These are phyloP conservation scores for Ostrea edulis DNA, from an alignment of 1,140 invertebrate species.

Conservation along the genomic window DNA sequence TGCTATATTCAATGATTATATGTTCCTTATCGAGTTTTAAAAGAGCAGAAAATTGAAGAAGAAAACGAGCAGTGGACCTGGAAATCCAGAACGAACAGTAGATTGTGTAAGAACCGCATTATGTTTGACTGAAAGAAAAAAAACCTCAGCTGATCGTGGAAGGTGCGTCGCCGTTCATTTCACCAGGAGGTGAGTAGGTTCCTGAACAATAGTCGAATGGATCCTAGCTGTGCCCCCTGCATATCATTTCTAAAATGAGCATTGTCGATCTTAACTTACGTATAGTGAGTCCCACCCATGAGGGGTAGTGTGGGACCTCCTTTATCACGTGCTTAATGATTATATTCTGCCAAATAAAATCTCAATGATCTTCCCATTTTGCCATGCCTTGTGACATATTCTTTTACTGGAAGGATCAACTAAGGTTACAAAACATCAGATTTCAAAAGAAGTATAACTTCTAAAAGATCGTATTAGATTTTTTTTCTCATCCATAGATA, in stretches of 20 bases:
- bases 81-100: not conserved
- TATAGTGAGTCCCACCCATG: constrained; percentile 7
- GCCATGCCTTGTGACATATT: not conserved
- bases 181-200: constrained; percentile 1
- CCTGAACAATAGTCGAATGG: not conserved
- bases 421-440: not conserved
- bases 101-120: constrained; percentile 7
- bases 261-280: constrained; percentile 22
- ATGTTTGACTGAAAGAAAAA: not conserved
- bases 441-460: not conserved
- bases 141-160: not conserved
- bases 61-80: not conserved
- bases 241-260: constrained; percentile 28
- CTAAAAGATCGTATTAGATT: not conserved
- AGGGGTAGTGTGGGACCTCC: not conserved
- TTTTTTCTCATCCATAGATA: not conserved
- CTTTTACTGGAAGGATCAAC: not conserved
- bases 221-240: not conserved
- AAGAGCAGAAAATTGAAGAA: not conserved
- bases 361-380: not conserved
- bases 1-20: not conserved
- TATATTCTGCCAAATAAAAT: constrained; percentile 3
- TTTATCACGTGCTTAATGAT: constrained; percentile 18
- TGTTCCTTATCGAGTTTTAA: not conserved
- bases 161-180: not conserved